Base-by-base conservation (phyloP, 2,113 vertebrate genomes). In the Tetrao urogallus region DNA sequence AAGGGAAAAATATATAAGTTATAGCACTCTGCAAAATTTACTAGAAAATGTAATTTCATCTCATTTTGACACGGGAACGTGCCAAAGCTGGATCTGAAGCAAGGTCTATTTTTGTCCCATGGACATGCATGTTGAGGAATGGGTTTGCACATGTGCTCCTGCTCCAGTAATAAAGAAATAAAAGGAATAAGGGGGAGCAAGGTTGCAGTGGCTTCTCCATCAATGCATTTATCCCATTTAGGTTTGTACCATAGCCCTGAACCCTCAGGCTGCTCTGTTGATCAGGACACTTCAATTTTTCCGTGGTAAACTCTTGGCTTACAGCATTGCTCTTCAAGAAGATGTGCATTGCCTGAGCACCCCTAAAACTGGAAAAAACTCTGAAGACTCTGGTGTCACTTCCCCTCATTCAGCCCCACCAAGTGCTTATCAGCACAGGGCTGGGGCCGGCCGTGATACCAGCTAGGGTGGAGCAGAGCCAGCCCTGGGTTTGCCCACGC, bases 41-140 rank as follows among this genome's bases (percentile, higher is more conserved):
- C 91, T 89, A 74, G 43, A 66, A 92, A 70, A 70, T 58, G 60
- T 76, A 58, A 95, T 92, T 93, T 63, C 10, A 50, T 77, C 72
- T 89, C 47, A 89, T 89, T 91, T 87, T 82, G 66, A 82, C 27
- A 38, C 13, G 54, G 38, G 66, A 54, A 52, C 1, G 1, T 58
- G 79, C 75, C 84, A 90, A 73, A 79, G 60, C 56, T 18, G 40
- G 20, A 70, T 92, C 54, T 88, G 32, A 88, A 80, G 34, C 5
- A 8, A 82, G 48, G 66, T 52, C 32, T 96, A 76, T 92, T 93
- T 96, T 70, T 88, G 40, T 76, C 60, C 74, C 72, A 66, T 0
- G 0, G 67, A 82, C 40, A 72, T 0, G 1, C 19, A 54, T 4
- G 3, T 0, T 42, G 66, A 82, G n/a, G 61, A 84, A 78, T 19